A percentile compares a stretch with the other conserved stretches of the same genome.
These are phyloP conservation scores for Molorchus minor DNA, from an alignment of 2,888 invertebrate genomes.

Conservation along the genomic window DNA sequence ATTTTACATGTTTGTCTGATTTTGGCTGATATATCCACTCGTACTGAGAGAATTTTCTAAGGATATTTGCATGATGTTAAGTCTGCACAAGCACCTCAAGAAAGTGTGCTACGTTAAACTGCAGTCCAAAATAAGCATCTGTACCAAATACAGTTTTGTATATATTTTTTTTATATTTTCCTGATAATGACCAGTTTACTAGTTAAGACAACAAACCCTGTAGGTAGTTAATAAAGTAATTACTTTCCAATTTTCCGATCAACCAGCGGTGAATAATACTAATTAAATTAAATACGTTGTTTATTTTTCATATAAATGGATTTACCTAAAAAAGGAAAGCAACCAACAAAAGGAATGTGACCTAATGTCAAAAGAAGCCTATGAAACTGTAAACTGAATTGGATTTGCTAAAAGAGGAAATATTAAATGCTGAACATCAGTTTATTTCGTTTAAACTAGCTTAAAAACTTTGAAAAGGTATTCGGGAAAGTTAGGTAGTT, in stretches of 20 bases:
- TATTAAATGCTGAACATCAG: constrained; percentile 28
- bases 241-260: too few species aligned
- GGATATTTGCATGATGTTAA: constrained; percentile 43
- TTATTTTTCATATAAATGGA: constrained; percentile 41
- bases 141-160: too few species aligned
- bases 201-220: too few species aligned
- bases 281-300: constrained; percentile 35
- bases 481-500: background rate
- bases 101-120: too few species aligned
- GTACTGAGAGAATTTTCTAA: constrained; percentile 44
- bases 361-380: constrained; percentile 51
- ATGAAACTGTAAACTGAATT: constrained; percentile 36
- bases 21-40: constrained; percentile 50
- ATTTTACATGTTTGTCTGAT: constrained; percentile 52
- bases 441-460: constrained; percentile 28
- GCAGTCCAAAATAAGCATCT: too few species aligned
- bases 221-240: too few species aligned
- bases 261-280: constrained; percentile 13
- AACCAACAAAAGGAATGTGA: constrained; percentile 41
- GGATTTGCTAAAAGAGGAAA: constrained; percentile 43
- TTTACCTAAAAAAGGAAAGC: constrained; percentile 39
- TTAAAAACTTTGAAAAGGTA: constrained; percentile 12
- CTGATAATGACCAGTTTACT: too few species aligned
- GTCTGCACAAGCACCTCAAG: too few species aligned
- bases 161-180: too few species aligned